A percentile compares a stretch with the other conserved stretches of the same genome.
Conservation (phyloP, 2,113 vertebrate genomes). For the Cavia aperea region DNA sequence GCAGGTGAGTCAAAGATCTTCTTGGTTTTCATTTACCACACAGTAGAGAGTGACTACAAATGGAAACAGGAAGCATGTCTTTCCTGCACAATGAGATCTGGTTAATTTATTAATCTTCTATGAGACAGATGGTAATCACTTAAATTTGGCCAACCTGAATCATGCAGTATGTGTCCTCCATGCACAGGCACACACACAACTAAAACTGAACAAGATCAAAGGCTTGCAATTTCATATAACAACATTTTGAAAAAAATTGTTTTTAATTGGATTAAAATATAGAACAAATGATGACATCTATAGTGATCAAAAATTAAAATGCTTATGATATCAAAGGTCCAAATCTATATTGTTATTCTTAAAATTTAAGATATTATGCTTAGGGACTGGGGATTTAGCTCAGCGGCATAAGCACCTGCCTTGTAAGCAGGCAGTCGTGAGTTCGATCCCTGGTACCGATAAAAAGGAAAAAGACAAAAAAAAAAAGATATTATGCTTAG, state of each 20-base stretch:
- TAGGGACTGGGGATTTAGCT: too few relatives aligned
- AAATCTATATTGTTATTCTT: neutral
- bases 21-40: slow-evolving; percentile 65
- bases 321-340: neutral
- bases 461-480: too few relatives aligned
- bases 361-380: neutral
- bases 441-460: too few relatives aligned
- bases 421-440: too few relatives aligned
- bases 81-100: slow-evolving; percentile 13
- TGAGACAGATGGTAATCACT: neutral
- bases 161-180: neutral
- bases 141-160: neutral
- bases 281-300: neutral
- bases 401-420: too few relatives aligned
- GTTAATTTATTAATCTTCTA: slow-evolving; percentile 51
- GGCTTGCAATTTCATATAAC: neutral
- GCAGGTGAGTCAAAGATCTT: slow-evolving; percentile 49
- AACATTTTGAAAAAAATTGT: neutral
- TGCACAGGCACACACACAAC: neutral
- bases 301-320: neutral
- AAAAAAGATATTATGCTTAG: neutral
- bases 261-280: neutral
- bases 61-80: slow-evolving; percentile 49
- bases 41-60: slow-evolving; percentile 64
- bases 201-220: neutral